Conservation (phyloP, 1,140 invertebrate species). For the Papilio glaucus region DNA sequence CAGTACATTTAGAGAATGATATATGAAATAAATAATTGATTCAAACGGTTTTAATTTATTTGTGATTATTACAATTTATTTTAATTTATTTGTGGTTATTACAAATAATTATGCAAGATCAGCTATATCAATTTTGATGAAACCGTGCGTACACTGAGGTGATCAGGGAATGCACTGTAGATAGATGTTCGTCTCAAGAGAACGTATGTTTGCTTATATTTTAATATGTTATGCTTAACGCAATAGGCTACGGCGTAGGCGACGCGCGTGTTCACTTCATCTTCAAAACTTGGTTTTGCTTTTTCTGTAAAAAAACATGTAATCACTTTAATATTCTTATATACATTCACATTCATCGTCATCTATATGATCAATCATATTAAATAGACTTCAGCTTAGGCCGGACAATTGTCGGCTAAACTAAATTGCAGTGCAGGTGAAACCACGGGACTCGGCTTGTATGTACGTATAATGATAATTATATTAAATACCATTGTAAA, state of each 20-base stretch:
- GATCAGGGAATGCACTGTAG: slow-evolving; percentile 17
- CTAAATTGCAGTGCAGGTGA: too few species aligned
- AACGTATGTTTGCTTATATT: slow-evolving; percentile 23
- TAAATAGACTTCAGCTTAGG: too few species aligned
- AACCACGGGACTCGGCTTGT: too few species aligned
- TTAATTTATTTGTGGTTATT: slow-evolving; percentile 14
- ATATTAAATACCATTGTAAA: slow-evolving; percentile 48
- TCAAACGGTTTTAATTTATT: background rate
- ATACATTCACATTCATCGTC: too few species aligned
- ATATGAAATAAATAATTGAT: background rate
- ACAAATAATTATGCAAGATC: background rate
- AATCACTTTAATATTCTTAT: background rate
- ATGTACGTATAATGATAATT: background rate
- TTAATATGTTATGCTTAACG: slow-evolving; percentile 24
- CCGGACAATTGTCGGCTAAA: too few species aligned
- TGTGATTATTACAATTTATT: too few species aligned
- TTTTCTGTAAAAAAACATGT: slow-evolving; percentile 39
- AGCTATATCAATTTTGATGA: background rate
- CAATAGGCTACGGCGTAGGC: background rate
- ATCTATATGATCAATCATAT: too few species aligned
- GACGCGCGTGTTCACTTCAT: slow-evolving; percentile 2
- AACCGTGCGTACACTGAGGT: slow-evolving; percentile 9
- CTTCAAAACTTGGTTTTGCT: slow-evolving; percentile 26
- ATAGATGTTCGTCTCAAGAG: slow-evolving; percentile 19
- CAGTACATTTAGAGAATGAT: background rate